phyloP scores from a whole-genome alignment of 1,140 invertebrate species.

The Cyclargus thomasi region DNA sequence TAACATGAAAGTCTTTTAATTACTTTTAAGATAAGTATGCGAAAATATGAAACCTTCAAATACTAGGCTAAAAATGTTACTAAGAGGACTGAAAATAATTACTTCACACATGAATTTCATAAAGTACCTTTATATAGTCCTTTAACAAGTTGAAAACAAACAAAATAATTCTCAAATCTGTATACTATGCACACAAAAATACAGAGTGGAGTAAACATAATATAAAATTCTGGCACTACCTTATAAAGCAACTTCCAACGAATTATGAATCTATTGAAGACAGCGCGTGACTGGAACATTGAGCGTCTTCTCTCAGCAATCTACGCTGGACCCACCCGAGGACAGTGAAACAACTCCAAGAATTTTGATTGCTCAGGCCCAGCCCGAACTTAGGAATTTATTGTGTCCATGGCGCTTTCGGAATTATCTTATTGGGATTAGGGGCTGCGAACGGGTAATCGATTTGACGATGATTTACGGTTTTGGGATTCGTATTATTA shows the following conservation, averaged over 20 bases:
- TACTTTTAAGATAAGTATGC: too few relatives aligned
- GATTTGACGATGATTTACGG: background rate
- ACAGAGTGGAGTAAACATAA: too few relatives aligned
- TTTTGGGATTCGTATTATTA: background rate
- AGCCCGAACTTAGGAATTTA: constrained; percentile 25
- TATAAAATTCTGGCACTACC: background rate
- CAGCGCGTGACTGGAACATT: constrained; percentile 10
- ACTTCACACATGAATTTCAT: too few relatives aligned
- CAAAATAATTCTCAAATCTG: too few relatives aligned
- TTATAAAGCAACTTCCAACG: constrained; percentile 18
- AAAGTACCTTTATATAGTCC: too few relatives aligned
- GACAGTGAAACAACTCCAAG: constrained; percentile 29
- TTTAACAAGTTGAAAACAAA: too few relatives aligned
- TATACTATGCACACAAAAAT: too few relatives aligned
- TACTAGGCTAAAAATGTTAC: too few relatives aligned
- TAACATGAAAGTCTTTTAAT: background rate
- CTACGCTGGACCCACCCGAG: constrained; percentile 18
- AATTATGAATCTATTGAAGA: constrained; percentile 12
- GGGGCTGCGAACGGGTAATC: background rate
- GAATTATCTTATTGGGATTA: constrained; percentile 20
- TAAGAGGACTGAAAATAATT: too few relatives aligned
- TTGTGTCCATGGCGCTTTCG: constrained; percentile 19
- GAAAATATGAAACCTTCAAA: too few relatives aligned
- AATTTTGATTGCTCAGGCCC: constrained; percentile 32
- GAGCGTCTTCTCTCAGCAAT: constrained; percentile 6